A percentile compares a stretch with the other conserved stretches of the same genome.
phyloP scores from a whole-genome alignment of 2,797 vertebrate genomes.

The Melopsittacus undulatus region DNA sequence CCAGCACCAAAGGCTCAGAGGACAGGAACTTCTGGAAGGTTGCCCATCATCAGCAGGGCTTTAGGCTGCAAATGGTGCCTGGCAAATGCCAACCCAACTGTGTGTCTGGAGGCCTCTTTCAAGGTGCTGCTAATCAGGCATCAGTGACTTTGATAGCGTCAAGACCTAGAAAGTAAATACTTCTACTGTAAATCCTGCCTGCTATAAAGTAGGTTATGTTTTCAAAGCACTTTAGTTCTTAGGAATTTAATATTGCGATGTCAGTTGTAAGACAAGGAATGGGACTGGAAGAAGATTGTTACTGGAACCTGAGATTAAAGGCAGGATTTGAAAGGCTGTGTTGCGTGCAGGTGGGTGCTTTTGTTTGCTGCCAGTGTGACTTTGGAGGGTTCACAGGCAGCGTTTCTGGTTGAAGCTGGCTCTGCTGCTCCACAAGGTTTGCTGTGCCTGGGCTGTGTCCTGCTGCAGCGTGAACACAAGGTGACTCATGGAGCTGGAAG shows the following conservation, averaged over 20 bases:
- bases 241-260: conserved; percentile 53
- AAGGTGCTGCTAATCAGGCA: not conserved
- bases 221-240: conserved; percentile 39
- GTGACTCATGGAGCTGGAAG: not conserved
- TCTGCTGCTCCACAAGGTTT: not conserved
- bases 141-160: not conserved
- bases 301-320: conserved; percentile 53
- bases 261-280: conserved; percentile 53
- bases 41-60: not conserved
- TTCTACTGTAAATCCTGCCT: not conserved
- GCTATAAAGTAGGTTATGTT: conserved; percentile 21
- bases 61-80: not conserved
- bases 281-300: conserved; percentile 50
- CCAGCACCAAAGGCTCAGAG: not conserved
- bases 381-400: not conserved
- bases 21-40: not conserved
- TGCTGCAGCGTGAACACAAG: rapidly evolving
- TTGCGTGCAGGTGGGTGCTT: not conserved
- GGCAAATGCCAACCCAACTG: not conserved
- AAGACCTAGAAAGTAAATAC: not conserved
- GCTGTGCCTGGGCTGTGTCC: not conserved
- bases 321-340: conserved; percentile 29
- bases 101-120: not conserved
- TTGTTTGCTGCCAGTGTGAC: not conserved
- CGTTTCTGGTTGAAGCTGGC: not conserved